Evolutionary conservation across 2,888 invertebrate genomes (phyloP).

Genomic region (Hypercompe scribonia): DNA sequence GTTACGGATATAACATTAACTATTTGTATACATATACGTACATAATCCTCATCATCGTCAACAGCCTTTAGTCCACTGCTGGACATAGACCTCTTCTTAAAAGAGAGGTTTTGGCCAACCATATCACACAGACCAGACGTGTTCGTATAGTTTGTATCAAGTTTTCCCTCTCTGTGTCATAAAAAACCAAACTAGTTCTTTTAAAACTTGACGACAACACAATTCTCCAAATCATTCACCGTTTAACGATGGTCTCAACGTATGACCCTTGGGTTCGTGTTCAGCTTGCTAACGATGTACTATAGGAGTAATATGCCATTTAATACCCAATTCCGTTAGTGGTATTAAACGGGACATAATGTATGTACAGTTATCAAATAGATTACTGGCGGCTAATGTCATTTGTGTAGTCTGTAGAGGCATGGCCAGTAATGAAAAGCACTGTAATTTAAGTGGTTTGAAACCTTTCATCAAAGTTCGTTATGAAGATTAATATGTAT

Average conservation of each 20-base stretch:
- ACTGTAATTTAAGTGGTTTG: neutral
- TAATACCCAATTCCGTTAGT: slow-evolving; percentile 36
- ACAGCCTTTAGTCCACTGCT: no score
- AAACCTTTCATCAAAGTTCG: neutral
- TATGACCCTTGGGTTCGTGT: slow-evolving; percentile 5
- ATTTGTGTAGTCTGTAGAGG: neutral
- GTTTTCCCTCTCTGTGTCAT: no score
- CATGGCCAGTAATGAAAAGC: slow-evolving; percentile 4
- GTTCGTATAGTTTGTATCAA: no score
- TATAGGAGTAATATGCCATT: slow-evolving; percentile 5
- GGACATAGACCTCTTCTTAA: no score
- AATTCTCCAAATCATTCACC: neutral
- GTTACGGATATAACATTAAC: neutral
- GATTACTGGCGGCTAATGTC: slow-evolving; percentile 33
- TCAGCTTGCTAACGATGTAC: slow-evolving; percentile 11
- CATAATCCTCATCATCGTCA: no score
- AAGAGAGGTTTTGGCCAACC: no score
- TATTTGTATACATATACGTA: neutral
- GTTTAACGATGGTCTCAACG: neutral
- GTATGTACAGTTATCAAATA: slow-evolving; percentile 27
- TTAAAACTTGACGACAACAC: neutral
- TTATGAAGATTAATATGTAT: neutral
- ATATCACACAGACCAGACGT: no score
- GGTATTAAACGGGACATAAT: slow-evolving; percentile 24
- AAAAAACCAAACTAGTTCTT: neutral